Evolutionary conservation across 1,140 invertebrate genomes (phyloP).

Genomic region (Philopotamus ludificatus): DNA sequence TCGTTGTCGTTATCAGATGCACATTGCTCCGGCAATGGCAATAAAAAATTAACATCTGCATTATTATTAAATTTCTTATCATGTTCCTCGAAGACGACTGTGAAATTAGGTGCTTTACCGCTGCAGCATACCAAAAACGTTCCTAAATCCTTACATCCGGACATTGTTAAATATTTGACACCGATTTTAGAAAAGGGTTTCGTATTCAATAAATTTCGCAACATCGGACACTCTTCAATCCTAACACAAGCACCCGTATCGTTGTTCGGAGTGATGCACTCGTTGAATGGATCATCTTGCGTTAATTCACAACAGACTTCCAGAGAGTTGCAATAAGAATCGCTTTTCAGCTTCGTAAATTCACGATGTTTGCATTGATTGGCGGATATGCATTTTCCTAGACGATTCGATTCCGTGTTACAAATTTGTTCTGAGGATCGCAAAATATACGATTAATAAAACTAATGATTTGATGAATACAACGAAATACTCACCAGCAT

Average conservation of each 20-base stretch:
- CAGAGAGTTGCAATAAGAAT: too few relatives aligned
- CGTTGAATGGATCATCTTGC: not conserved
- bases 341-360: too few relatives aligned
- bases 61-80: not conserved
- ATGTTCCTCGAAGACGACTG: not conserved
- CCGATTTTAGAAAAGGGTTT: not conserved
- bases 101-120: not conserved
- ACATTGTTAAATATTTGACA: not conserved
- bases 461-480: too few relatives aligned
- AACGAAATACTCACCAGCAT: too few relatives aligned
- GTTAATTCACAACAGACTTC: not conserved
- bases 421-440: too few relatives aligned
- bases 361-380: too few relatives aligned
- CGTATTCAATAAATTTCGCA: not conserved
- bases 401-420: too few relatives aligned
- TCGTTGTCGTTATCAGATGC: slow-evolving; percentile 46
- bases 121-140: not conserved
- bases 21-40: slow-evolving; percentile 42
- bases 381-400: too few relatives aligned
- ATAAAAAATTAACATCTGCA: slow-evolving; percentile 9
- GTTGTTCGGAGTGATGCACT: not conserved
- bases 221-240: not conserved
- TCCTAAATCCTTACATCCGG: not conserved
- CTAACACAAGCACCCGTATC: not conserved
- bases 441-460: too few relatives aligned